phyloP scores from a whole-genome alignment of 2,888 invertebrate species.

The Pseudococcus viburni region DNA sequence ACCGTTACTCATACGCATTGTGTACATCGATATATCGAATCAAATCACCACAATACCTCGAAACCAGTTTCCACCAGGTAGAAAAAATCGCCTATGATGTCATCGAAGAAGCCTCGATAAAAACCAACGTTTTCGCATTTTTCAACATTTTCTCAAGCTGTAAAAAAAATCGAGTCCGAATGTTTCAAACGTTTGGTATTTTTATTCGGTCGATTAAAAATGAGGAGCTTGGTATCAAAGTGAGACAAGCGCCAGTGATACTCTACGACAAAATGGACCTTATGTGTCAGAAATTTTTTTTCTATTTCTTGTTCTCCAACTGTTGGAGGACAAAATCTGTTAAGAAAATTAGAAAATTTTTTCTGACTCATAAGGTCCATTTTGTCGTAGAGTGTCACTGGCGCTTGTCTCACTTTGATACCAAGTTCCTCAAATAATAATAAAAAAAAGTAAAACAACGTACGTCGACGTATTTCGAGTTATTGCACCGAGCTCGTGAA shows the following conservation, averaged over 20 bases:
- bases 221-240: no score
- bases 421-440: no score
- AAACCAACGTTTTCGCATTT: constrained; percentile 34
- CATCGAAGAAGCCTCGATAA: constrained; percentile 2
- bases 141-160: constrained; percentile 45
- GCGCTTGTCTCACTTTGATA: no score
- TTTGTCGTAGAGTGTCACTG: no score
- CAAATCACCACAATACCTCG: not conserved
- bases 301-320: no score
- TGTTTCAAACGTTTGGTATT: constrained; percentile 49
- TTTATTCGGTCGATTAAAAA: constrained; percentile 43
- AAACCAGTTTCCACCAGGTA: not conserved
- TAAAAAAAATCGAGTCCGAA: constrained; percentile 35
- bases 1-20: constrained; percentile 37
- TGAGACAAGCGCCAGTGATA: no score
- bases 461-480: not conserved
- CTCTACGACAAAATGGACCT: no score
- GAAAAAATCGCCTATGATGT: constrained; percentile 35
- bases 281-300: no score
- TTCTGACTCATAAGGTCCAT: no score
- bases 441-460: constrained; percentile 1
- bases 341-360: no score
- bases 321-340: no score
- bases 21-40: not conserved
- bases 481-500: not conserved